Percentiles rank a stretch among this genome's conserved stretches.
Evolutionary conservation across 2,888 invertebrate genomes (phyloP).

Genomic region (Pristionchus maxplancki): DNA sequence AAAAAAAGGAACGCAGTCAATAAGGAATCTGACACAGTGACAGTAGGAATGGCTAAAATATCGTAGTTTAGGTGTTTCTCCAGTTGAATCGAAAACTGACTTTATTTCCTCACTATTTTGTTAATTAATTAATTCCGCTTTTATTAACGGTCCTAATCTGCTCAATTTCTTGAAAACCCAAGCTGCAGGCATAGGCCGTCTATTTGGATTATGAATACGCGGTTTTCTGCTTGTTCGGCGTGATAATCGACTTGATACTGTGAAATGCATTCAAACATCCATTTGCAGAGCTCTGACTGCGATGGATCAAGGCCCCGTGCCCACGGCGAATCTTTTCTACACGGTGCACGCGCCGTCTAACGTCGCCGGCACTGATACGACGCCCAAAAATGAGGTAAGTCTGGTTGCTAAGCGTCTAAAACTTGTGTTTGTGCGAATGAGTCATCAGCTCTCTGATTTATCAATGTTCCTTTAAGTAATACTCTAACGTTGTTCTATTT

Average conservation of each 20-base stretch:
- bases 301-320: not conserved
- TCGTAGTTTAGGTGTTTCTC: not conserved
- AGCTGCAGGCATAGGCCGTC: no score
- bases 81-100: not conserved
- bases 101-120: not conserved
- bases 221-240: no score
- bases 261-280: not conserved
- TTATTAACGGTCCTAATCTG: not conserved
- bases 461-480: no score
- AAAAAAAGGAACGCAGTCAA: no score
- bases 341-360: not conserved
- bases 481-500: no score
- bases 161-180: not conserved
- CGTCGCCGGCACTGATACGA: not conserved
- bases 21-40: not conserved
- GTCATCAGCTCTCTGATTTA: no score
- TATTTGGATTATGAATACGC: no score
- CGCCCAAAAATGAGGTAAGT: slow-evolving; percentile 3
- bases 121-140: not conserved
- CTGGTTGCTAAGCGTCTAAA: not conserved
- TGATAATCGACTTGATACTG: no score
- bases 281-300: not conserved
- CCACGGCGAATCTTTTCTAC: slow-evolving; percentile 31
- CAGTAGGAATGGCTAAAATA: not conserved
- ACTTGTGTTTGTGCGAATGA: not conserved